Percentiles rank a stretch among this genome's conserved stretches.
These are phyloP conservation scores for Seriola rivoliana DNA, from an alignment of 2,113 vertebrate genomes.

Conservation along the genomic window DNA sequence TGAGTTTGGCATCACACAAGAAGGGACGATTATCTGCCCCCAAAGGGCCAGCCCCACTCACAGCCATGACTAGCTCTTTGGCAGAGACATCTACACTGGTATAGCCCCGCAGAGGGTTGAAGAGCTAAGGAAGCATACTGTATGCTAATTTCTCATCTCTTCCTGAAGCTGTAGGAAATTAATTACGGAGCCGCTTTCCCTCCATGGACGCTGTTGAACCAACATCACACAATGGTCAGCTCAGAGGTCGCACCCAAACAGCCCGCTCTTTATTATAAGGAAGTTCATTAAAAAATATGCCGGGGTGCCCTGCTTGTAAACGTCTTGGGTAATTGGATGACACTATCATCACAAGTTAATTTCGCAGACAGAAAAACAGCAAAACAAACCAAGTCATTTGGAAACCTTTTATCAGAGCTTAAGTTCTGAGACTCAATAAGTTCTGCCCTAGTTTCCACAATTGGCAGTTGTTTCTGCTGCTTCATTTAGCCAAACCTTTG, in stretches of 20 bases:
- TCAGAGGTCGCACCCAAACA: slow-evolving; percentile 50
- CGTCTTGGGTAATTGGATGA: slow-evolving; percentile 72
- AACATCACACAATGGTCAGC: slow-evolving; percentile 42
- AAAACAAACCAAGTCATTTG: slow-evolving; percentile 75
- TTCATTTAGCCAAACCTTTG: slow-evolving; percentile 44
- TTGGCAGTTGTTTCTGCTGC: slow-evolving; percentile 48
- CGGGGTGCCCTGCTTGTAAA: slow-evolving; percentile 38
- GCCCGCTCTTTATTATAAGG: slow-evolving; percentile 58
- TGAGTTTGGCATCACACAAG: slow-evolving; percentile 45
- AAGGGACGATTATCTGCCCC: slow-evolving; percentile 68
- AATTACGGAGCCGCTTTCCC: slow-evolving; percentile 45
- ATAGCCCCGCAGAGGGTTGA: slow-evolving; percentile 40
- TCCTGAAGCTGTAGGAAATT: slow-evolving; percentile 56
- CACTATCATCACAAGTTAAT: slow-evolving; percentile 71
- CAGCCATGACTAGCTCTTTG: slow-evolving; percentile 45
- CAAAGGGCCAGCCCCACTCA: slow-evolving; percentile 42
- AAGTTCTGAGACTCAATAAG: slow-evolving; percentile 53
- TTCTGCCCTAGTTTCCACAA: slow-evolving; percentile 70
- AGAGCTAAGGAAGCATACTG: slow-evolving; percentile 29
- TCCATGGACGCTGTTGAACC: slow-evolving; percentile 34
- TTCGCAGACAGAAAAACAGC: slow-evolving; percentile 70
- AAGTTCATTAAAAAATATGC: slow-evolving; percentile 52
- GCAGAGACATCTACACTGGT: slow-evolving; percentile 55
- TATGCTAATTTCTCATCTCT: slow-evolving; percentile 41
- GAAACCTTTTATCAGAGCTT: slow-evolving; percentile 70